Base-by-base conservation (phyloP, 2,888 invertebrate species). In the Beris morrisii region DNA sequence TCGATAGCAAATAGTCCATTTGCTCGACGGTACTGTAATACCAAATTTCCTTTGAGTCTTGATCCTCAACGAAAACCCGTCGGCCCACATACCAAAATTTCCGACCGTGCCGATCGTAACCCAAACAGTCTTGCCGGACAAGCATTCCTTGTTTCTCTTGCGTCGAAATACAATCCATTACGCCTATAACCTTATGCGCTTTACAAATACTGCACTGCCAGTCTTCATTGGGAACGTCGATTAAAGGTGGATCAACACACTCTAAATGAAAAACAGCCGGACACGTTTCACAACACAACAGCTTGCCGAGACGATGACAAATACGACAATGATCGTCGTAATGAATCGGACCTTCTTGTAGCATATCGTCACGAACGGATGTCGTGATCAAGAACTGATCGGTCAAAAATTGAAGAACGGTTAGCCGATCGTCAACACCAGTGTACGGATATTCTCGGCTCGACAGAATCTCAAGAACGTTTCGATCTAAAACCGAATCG, bases 1-100 rank as follows among this genome's bases (percentile, higher is more conserved):
- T 80, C 71, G 86, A 87, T 56, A 97, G 74, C 46, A 98, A 79
- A 75, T 93, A 89, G 73, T 93, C 89, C 43, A 97, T 85, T 79
- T 98, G 97, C 11, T 87, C 81, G n/a, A 86, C 82, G 13, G 93
- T 91, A 70, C 93, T 88, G 77, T 96, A 99, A 80, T 99, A 99
- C 91, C 92, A 93, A 9, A 93, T 85, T 70, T 87, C 86, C 48
- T 81, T 81, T 5, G 88, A 89, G 75, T 87, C 86, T 78, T 92
- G 92, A 74, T 88, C 88, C 82, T 95, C 95, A 56, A 98, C 88
- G 83, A 98, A 91, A 75, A 99, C 86, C 73, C 99, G 85, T 64
- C 99, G 84, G 64, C 89, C 90, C 63, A 98, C 87, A 80, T 99
- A 99, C 94, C 96, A 99, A 82, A 97, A 99, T 77, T 96, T 96